phyloP scores from a whole-genome alignment of 23 tunicate species.

The Trididemnum nubilum region DNA sequence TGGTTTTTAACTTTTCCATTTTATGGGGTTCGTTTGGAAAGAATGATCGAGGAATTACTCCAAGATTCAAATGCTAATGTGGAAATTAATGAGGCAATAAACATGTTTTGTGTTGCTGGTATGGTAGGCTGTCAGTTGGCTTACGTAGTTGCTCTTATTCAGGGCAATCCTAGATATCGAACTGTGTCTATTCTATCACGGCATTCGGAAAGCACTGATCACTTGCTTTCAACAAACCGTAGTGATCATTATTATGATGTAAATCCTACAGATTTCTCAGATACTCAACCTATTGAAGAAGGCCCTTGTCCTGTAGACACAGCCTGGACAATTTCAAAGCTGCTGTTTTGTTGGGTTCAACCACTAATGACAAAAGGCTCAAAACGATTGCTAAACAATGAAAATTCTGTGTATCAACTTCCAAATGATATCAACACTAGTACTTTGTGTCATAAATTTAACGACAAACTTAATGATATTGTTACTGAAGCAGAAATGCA shows the following conservation, averaged over 20 bases:
- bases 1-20: constrained; percentile 76
- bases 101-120: constrained; percentile 50
- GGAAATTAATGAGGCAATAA: constrained; percentile 29
- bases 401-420: constrained; percentile 53
- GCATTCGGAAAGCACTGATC: constrained; percentile 24
- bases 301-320: constrained; percentile 62
- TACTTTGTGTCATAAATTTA: constrained; percentile 43
- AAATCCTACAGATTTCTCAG: constrained; percentile 14
- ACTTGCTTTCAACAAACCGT: neutral
- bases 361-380: constrained; percentile 78
- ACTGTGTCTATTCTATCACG: constrained; percentile 50
- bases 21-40: constrained; percentile 50
- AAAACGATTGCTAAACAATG: constrained; percentile 33
- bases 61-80: neutral
- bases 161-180: constrained; percentile 39
- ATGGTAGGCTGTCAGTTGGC: constrained; percentile 58
- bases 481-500: neutral
- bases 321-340: constrained; percentile 40
- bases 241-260: constrained; percentile 35
- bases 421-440: constrained; percentile 66
- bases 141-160: constrained; percentile 30
- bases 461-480: neutral
- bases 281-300: constrained; percentile 29
- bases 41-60: constrained; percentile 18
- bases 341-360: constrained; percentile 86